Percentiles rank a stretch among this genome's conserved stretches.
These are phyloP conservation scores for Eledona agricola DNA, from an alignment of 2,888 invertebrate genomes.

Conservation along the genomic window DNA sequence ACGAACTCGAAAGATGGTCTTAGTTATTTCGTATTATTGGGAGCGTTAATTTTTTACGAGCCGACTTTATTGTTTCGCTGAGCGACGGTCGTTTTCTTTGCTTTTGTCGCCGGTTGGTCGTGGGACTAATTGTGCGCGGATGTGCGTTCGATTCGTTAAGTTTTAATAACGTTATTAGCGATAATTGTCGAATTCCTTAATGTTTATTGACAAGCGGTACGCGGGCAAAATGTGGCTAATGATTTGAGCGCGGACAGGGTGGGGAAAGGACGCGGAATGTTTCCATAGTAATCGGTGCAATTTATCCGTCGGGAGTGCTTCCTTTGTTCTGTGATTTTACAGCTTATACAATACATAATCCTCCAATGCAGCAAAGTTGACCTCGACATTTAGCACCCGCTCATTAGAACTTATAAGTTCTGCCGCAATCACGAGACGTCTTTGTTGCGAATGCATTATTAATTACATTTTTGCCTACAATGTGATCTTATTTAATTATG, in stretches of 20 bases:
- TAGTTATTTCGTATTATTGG: constrained; percentile 45
- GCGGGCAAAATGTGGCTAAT: constrained; percentile 2
- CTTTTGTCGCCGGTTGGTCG: constrained; percentile 16
- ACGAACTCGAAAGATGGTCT: constrained; percentile 45
- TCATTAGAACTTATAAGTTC: constrained; percentile 24
- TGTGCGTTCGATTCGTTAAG: constrained; percentile 13
- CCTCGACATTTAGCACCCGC: constrained; percentile 20
- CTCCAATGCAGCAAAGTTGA: constrained; percentile 16
- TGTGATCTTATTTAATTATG: background rate
- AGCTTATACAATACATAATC: constrained; percentile 22
- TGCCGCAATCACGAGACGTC: constrained; percentile 12
- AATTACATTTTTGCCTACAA: background rate
- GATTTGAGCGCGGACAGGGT: constrained; percentile 7
- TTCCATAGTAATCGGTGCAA: constrained; percentile 25
- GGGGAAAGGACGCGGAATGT: constrained; percentile 10
- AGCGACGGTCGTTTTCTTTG: constrained; percentile 17
- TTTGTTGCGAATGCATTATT: no score
- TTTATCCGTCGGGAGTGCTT: constrained; percentile 28
- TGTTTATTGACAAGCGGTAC: background rate
- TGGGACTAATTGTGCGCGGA: constrained; percentile 17
- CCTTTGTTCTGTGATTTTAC: constrained; percentile 26
- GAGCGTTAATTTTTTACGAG: constrained; percentile 40
- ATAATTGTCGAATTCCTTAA: constrained; percentile 12
- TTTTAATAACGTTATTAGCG: constrained; percentile 25
- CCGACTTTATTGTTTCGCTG: constrained; percentile 29